Percentiles rank a stretch among this genome's conserved stretches.
These are phyloP conservation scores for Laticauda colubrina DNA, from an alignment of 2,113 vertebrate species.

Conservation along the genomic window DNA sequence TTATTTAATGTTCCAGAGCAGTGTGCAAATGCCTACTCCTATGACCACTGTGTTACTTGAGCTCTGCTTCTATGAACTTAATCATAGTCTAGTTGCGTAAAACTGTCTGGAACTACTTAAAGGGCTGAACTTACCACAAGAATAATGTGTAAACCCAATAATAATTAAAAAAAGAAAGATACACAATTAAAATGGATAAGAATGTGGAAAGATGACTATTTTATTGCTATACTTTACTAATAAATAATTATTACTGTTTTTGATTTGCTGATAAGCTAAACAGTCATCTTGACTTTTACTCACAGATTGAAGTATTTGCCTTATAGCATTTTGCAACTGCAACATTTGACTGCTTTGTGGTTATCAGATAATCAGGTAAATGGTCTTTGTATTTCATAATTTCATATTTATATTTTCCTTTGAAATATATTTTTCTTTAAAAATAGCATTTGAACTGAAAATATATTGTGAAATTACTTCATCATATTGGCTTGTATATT, in stretches of 20 bases:
- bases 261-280: slow-evolving; percentile 2
- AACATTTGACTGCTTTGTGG: slow-evolving; percentile 97
- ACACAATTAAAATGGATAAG: background rate
- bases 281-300: slow-evolving; percentile 23
- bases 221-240: background rate
- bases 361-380: slow-evolving; percentile 97
- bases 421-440: background rate
- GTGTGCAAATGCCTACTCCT: background rate
- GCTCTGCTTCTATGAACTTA: background rate
- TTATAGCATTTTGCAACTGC: slow-evolving; percentile 93
- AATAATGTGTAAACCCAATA: background rate
- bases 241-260: background rate
- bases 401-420: background rate
- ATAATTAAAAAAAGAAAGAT: background rate
- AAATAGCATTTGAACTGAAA: slow-evolving; percentile 14
- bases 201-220: background rate
- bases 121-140: background rate
- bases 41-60: background rate
- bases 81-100: background rate
- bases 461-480: background rate
- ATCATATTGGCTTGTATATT: background rate
- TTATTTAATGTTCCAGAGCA: background rate
- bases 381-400: slow-evolving; percentile 35
- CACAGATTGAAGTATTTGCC: slow-evolving; percentile 92
- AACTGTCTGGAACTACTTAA: background rate